These are phyloP conservation scores for Falco columbarius DNA, from an alignment of 2,797 vertebrate genomes.

Conservation along the genomic window DNA sequence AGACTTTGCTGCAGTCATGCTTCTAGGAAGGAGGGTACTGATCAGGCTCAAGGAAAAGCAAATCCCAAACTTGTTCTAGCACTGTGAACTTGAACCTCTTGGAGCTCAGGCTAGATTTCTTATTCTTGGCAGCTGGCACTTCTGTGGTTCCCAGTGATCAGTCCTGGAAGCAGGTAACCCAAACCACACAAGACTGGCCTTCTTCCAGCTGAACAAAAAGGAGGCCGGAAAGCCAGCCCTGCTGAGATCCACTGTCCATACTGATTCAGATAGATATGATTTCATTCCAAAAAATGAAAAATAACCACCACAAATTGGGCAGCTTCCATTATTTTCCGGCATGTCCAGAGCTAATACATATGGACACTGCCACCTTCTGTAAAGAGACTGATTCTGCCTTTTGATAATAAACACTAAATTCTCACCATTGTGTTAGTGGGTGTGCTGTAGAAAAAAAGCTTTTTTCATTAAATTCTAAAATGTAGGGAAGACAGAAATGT, in stretches of 20 bases:
- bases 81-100: background rate
- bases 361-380: slow-evolving; percentile 36
- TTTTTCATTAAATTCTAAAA: background rate
- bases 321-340: background rate
- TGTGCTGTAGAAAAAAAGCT: background rate
- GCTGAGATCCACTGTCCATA: background rate
- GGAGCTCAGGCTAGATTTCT: background rate
- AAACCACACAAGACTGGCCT: background rate
- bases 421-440: background rate
- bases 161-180: background rate
- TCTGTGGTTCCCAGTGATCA: background rate
- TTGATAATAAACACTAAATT: background rate
- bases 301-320: background rate
- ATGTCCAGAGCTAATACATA: background rate
- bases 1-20: background rate
- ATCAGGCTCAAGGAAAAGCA: background rate
- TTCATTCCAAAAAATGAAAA: background rate
- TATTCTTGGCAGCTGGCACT: background rate
- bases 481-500: background rate
- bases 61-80: background rate
- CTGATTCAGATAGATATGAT: background rate
- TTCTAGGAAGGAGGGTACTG: background rate
- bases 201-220: background rate
- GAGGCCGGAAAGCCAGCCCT: background rate
- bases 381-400: background rate